These are phyloP conservation scores for Trissolcus japonicus DNA, from an alignment of 2,888 invertebrate genomes.

Conservation along the genomic window DNA sequence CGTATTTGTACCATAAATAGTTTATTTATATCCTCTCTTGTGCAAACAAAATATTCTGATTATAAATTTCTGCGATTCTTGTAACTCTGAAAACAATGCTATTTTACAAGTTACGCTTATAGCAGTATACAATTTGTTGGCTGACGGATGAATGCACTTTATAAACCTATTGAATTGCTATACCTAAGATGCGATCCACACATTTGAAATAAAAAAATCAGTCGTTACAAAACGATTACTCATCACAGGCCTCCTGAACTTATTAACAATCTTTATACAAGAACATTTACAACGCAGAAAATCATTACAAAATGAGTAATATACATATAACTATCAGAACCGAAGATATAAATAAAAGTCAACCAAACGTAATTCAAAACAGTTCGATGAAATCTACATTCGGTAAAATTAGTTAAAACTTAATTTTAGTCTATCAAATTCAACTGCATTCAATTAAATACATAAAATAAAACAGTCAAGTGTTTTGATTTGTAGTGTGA, in stretches of 20 bases:
- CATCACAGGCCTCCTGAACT: constrained; percentile 5
- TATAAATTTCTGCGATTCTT: constrained; percentile 41
- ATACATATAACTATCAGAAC: neutral
- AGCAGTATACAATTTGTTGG: constrained; percentile 37
- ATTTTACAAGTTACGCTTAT: constrained; percentile 26
- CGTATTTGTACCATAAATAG: constrained; percentile 45
- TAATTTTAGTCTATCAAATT: too few relatives aligned
- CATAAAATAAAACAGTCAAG: too few relatives aligned
- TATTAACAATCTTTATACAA: constrained; percentile 18
- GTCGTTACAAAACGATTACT: constrained; percentile 23
- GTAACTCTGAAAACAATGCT: constrained; percentile 30
- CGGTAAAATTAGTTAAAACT: too few relatives aligned
- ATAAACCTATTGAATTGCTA: constrained; percentile 29
- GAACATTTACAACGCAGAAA: constrained; percentile 17
- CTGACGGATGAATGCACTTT: constrained; percentile 19
- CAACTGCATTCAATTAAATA: too few relatives aligned
- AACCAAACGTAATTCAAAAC: neutral
- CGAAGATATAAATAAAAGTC: neutral
- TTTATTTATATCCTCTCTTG: constrained; percentile 36
- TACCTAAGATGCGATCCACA: constrained; percentile 11
- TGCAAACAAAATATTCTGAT: constrained; percentile 37
- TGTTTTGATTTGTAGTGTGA: neutral
- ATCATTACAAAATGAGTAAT: neutral
- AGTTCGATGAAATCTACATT: neutral
- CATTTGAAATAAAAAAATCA: constrained; percentile 38